Conservation (phyloP, 2,797 vertebrate species). For the Muraenolepis orangiensis region DNA sequence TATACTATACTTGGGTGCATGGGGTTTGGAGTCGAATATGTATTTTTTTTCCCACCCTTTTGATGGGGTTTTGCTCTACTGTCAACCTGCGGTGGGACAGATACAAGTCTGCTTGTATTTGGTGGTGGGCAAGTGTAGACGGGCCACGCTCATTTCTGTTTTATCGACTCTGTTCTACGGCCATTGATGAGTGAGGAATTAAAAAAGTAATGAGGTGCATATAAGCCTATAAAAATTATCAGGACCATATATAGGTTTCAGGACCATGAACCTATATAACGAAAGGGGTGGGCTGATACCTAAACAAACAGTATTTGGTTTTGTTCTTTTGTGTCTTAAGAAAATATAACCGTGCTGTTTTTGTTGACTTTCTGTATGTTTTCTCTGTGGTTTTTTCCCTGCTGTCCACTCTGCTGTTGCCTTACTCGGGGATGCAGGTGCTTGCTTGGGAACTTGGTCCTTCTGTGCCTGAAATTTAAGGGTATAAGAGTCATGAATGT, state of each 20-base stretch:
- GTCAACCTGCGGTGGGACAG: not conserved
- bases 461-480: constrained; percentile 70
- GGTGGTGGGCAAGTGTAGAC: not conserved
- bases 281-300: not conserved
- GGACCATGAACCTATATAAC: not conserved
- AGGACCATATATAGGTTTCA: constrained; percentile 4
- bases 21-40: constrained; percentile 10
- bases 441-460: constrained; percentile 44
- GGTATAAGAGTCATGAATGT: not conserved
- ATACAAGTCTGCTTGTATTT: not conserved
- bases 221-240: not conserved
- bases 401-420: constrained; percentile 47
- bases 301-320: not conserved
- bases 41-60: constrained; percentile 1
- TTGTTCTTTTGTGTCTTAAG: constrained; percentile 18
- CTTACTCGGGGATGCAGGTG: constrained; percentile 59
- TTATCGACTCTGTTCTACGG: not conserved
- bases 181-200: not conserved
- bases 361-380: not conserved
- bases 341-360: constrained; percentile 6
- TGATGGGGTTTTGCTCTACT: not conserved
- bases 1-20: not conserved
- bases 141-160: constrained; percentile 1
- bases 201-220: not conserved
- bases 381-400: not conserved